Evolutionary conservation across 1,140 invertebrate species (phyloP).

Genomic region (Achroia grisella): DNA sequence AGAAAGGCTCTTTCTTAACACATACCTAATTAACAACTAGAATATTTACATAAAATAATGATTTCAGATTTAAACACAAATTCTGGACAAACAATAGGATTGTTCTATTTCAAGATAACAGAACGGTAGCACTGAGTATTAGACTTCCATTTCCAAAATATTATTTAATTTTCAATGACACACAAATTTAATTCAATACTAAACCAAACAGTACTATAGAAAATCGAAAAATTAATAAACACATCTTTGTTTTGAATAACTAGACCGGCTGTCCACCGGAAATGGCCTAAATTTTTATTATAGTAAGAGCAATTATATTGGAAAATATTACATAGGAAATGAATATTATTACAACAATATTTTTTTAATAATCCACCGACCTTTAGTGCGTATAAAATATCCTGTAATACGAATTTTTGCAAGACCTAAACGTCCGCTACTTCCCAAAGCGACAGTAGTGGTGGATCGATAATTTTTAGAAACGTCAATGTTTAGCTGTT

Average conservation of each 20-base stretch:
- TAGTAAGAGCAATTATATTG: not conserved
- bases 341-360: not conserved
- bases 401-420: conserved; percentile 44
- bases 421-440: conserved; percentile 70
- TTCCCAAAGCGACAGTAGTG: conserved; percentile 64
- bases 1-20: no score
- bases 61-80: no score
- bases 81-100: no score
- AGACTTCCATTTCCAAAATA: no score
- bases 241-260: conserved; percentile 67
- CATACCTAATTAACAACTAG: no score
- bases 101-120: no score
- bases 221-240: conserved; percentile 17
- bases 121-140: no score
- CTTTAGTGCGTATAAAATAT: conserved; percentile 48
- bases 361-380: conserved; percentile 30
- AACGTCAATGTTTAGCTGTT: conserved; percentile 18
- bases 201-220: not conserved
- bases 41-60: no score
- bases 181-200: no score
- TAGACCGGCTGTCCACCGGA: conserved; percentile 53
- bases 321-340: not conserved
- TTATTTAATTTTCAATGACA: no score
- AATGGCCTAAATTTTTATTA: conserved; percentile 21
- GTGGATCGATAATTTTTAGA: conserved; percentile 49